phyloP scores from a whole-genome alignment of 1,140 invertebrate species.

The Halyomorpha halys region DNA sequence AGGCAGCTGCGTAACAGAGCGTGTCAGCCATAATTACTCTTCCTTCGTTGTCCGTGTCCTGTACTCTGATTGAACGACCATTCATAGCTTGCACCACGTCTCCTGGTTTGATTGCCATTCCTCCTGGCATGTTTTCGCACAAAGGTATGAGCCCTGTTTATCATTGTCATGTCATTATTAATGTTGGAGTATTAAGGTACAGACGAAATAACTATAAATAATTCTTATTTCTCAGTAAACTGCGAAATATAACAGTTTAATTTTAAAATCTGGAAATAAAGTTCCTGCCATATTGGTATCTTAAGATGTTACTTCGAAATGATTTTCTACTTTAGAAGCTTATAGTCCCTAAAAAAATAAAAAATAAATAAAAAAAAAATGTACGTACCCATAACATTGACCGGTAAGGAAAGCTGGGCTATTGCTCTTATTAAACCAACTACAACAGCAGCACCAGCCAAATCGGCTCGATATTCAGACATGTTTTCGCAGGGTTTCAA shows the following conservation, averaged over 20 bases:
- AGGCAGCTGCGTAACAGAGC: slow-evolving; percentile 39
- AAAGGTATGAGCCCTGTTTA: slow-evolving; percentile 55
- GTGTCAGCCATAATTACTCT: slow-evolving; percentile 53
- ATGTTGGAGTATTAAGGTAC: no score
- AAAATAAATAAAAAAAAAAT: no score
- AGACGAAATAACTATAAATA: no score
- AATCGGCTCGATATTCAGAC: slow-evolving; percentile 52
- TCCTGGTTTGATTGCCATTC: slow-evolving; percentile 71
- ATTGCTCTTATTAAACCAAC: slow-evolving; percentile 43
- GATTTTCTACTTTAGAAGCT: no score
- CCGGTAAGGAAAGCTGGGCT: slow-evolving; percentile 42
- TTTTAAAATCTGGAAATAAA: no score
- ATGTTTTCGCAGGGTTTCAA: slow-evolving; percentile 47
- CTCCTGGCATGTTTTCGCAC: slow-evolving; percentile 79
- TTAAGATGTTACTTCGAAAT: no score
- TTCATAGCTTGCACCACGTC: slow-evolving; percentile 72
- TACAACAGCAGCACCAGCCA: slow-evolving; percentile 57
- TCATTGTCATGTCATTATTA: neutral
- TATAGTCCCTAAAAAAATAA: no score
- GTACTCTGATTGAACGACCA: slow-evolving; percentile 62
- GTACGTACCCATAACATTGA: slow-evolving; percentile 42
- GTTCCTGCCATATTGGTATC: no score
- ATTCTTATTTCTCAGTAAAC: no score
- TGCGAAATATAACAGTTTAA: no score
- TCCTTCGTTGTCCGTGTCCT: slow-evolving; percentile 57